These are phyloP conservation scores for Setophaga petechia DNA, from an alignment of 2,113 vertebrate species.

Conservation along the genomic window DNA sequence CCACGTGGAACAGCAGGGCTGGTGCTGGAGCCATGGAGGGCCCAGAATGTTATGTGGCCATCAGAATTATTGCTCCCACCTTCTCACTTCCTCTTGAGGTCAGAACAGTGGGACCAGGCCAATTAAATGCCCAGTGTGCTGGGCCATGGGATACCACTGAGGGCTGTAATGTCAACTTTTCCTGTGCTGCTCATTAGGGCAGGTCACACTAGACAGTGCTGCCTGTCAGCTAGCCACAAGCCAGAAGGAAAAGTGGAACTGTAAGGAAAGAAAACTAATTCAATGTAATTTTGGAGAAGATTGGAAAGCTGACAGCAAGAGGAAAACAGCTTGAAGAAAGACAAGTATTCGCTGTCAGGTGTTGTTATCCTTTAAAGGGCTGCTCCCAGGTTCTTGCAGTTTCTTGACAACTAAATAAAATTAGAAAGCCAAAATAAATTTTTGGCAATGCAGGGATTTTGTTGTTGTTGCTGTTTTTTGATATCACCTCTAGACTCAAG, in stretches of 20 bases:
- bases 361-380: neutral
- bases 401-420: slow-evolving; percentile 51
- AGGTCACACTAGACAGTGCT: neutral
- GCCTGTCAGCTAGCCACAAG: neutral
- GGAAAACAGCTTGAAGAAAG: slow-evolving; percentile 41
- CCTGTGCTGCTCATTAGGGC: neutral
- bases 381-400: neutral
- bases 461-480: neutral
- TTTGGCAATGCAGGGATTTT: neutral
- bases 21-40: neutral
- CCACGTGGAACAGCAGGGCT: neutral
- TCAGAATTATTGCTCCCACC: fast-evolving
- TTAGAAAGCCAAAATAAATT: slow-evolving; percentile 24
- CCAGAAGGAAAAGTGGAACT: neutral
- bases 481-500: neutral
- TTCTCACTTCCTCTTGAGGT: fast-evolving
- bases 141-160: fast-evolving
- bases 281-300: slow-evolving; percentile 29
- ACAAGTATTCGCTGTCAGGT: slow-evolving; percentile 41
- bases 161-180: neutral
- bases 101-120: neutral
- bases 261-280: slow-evolving; percentile 30
- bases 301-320: slow-evolving; percentile 43
- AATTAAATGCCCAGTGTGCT: neutral
- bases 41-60: fast-evolving